phyloP scores from a whole-genome alignment of 2,797 vertebrate genomes.

The Todus mexicanus region DNA sequence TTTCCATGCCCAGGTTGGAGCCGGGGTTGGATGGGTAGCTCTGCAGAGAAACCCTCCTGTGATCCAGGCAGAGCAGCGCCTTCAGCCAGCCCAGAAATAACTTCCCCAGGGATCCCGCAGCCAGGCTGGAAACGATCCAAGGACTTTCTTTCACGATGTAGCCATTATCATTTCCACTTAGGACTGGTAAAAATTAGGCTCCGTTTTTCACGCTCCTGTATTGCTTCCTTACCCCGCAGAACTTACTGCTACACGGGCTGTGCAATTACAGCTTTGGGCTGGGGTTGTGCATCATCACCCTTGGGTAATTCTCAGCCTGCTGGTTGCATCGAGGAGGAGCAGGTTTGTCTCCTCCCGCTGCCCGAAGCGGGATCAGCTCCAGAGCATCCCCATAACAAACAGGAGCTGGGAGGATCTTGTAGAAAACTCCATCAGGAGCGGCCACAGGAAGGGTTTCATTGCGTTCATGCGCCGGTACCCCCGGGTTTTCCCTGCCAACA shows the following conservation, averaged over 20 bases:
- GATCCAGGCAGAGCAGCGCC: background rate
- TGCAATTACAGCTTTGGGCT: background rate
- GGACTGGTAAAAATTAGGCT: background rate
- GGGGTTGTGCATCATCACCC: background rate
- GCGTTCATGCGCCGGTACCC: background rate
- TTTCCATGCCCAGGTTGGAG: background rate
- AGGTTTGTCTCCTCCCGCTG: background rate
- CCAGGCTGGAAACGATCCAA: background rate
- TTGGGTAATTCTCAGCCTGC: background rate
- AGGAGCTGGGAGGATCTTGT: background rate
- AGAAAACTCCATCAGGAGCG: background rate
- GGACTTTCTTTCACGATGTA: background rate
- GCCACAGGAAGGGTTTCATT: rapidly evolving
- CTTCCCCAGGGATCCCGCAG: background rate
- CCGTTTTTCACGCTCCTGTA: background rate
- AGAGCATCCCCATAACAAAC: rapidly evolving
- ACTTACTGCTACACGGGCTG: background rate
- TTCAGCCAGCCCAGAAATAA: background rate
- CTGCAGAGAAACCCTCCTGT: background rate
- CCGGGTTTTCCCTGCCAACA: background rate
- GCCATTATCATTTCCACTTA: background rate
- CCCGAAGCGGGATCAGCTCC: background rate
- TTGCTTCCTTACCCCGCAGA: background rate
- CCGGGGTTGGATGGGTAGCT: background rate
- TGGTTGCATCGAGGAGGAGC: background rate